Conservation (phyloP, 35 echinoderm and acorn worm species). For the Stichopus chloronotus region DNA sequence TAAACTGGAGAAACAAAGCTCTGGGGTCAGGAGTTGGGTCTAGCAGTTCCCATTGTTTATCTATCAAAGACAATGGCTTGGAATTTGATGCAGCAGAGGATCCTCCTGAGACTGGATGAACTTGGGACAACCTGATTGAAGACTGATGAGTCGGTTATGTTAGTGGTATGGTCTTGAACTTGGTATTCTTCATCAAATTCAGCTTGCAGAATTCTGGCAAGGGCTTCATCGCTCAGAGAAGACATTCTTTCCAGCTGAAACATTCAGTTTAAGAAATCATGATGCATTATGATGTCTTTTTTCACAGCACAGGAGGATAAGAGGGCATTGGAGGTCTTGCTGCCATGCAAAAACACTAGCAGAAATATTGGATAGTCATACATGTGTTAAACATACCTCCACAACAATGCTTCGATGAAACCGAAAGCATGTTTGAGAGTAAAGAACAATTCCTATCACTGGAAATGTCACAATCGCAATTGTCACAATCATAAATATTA, state of each 20-base stretch:
- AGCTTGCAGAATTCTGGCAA: constrained; percentile 50
- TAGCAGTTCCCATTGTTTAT: constrained; percentile 79
- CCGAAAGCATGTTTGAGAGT: no score
- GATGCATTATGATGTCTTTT: neutral
- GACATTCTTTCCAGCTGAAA: neutral
- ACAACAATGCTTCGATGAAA: no score
- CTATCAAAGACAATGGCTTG: constrained; percentile 43
- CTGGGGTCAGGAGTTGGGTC: constrained; percentile 90
- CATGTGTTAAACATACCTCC: no score
- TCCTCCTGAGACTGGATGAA: neutral
- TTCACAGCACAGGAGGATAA: neutral
- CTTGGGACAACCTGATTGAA: neutral
- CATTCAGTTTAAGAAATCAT: no score
- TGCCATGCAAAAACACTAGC: no score
- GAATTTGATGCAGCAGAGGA: neutral
- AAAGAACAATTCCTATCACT: no score
- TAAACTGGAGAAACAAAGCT: constrained; percentile 92
- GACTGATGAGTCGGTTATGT: neutral
- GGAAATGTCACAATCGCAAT: no score
- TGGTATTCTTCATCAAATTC: constrained; percentile 55
- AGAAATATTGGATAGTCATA: no score
- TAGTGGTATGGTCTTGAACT: neutral
- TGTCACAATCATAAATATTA: no score
- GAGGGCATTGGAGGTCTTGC: neutral
- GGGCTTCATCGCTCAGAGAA: constrained; percentile 20